Percentiles rank a stretch among this genome's conserved stretches.
These are phyloP conservation scores for Caenorhabditis auriculariae DNA, from an alignment of 2,888 invertebrate genomes.

Conservation along the genomic window DNA sequence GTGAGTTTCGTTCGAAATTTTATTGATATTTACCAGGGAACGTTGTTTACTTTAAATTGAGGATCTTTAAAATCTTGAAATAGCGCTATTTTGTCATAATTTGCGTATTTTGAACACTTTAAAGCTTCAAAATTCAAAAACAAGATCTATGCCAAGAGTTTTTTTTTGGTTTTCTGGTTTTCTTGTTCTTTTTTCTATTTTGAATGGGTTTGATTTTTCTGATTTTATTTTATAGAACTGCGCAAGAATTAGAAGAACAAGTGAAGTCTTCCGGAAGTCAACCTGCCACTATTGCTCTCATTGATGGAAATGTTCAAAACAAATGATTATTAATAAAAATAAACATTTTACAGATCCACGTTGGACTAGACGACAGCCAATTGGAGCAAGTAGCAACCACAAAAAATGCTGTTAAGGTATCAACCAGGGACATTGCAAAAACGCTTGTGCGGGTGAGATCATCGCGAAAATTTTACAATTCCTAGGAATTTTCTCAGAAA, in stretches of 20 bases:
- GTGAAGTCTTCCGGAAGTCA: slow-evolving; percentile 73
- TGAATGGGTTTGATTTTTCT: not conserved
- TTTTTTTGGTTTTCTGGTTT: not conserved
- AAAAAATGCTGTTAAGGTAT: slow-evolving; percentile 76
- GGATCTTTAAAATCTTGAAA: no score
- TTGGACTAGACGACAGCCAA: slow-evolving; percentile 71
- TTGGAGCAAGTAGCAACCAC: slow-evolving; percentile 73
- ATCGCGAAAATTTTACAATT: not conserved
- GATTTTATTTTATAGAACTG: slow-evolving; percentile 71
- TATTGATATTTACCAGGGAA: no score
- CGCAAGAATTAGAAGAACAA: slow-evolving; percentile 78
- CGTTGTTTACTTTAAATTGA: no score
- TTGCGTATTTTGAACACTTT: no score
- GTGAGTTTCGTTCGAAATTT: slow-evolving; percentile 62
- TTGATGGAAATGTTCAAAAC: slow-evolving; percentile 77
- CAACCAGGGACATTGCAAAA: slow-evolving; percentile 69
- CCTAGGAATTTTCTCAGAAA: slow-evolving; percentile 11
- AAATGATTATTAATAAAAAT: no score
- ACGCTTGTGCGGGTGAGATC: slow-evolving; percentile 38
- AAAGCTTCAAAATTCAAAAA: no score
- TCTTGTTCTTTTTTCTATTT: not conserved
- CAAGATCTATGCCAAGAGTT: no score
- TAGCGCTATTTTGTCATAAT: no score
- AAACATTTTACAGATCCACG: slow-evolving; percentile 36
- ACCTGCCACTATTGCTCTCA: slow-evolving; percentile 89